Evolutionary conservation across 2,113 vertebrate species (phyloP).

Genomic region (Perccottus glenii): DNA sequence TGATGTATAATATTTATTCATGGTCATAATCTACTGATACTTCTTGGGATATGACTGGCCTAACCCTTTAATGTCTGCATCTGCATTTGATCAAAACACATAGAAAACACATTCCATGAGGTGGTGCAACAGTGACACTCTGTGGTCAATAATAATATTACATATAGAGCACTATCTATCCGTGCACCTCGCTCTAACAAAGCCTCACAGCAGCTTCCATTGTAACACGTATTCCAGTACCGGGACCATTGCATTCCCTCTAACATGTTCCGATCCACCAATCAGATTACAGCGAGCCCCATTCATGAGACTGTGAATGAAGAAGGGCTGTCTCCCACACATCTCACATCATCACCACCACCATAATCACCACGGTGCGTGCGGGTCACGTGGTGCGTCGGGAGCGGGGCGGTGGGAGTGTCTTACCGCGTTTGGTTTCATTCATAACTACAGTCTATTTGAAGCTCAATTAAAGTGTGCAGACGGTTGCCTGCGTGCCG

Average conservation of each 20-base stretch:
- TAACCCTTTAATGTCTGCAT: no score
- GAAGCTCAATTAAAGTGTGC: slow-evolving; percentile 75
- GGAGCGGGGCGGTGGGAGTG: slow-evolving; percentile 78
- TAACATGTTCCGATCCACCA: background rate
- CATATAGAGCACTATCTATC: background rate
- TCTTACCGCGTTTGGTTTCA: slow-evolving; percentile 77
- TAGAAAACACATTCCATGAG: background rate
- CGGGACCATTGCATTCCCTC: background rate
- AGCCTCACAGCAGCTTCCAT: slow-evolving; percentile 3
- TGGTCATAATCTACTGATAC: no score
- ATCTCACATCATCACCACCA: slow-evolving; percentile 51
- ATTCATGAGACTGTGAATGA: slow-evolving; percentile 61
- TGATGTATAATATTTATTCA: no score
- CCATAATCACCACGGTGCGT: slow-evolving; percentile 35
- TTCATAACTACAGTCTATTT: slow-evolving; percentile 82
- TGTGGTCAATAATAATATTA: background rate
- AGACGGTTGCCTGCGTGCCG: slow-evolving; percentile 61
- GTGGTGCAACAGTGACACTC: slow-evolving; percentile 43
- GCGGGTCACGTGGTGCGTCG: slow-evolving; percentile 65
- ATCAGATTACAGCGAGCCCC: slow-evolving; percentile 13
- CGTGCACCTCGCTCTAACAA: background rate
- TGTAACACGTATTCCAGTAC: background rate
- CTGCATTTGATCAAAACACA: background rate
- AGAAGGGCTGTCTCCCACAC: slow-evolving; percentile 39
- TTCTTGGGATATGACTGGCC: no score